phyloP scores from a whole-genome alignment of 2,888 invertebrate species.

The Microdon myrmicae region DNA sequence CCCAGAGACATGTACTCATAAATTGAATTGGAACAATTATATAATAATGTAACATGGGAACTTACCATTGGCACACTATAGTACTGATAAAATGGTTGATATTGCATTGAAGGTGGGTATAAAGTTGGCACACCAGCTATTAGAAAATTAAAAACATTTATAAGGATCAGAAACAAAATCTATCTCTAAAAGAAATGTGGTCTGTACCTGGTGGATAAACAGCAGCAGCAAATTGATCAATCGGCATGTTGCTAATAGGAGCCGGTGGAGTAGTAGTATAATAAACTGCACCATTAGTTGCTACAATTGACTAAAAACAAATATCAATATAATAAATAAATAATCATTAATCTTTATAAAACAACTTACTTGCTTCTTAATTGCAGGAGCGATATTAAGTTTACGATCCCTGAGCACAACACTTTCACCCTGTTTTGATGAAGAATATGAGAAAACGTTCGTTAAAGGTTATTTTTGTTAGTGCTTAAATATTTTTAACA shows the following conservation, averaged over 20 bases:
- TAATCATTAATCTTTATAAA: not conserved
- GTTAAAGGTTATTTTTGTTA: no score
- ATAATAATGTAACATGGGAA: constrained; percentile 1
- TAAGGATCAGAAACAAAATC: constrained; percentile 52
- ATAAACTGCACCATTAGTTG: constrained; percentile 68
- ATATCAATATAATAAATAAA: constrained; percentile 30
- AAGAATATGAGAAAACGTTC: constrained; percentile 42
- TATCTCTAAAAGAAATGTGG: constrained; percentile 20
- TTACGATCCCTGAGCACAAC: constrained; percentile 82
- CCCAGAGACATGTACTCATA: no score
- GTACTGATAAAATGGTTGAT: constrained; percentile 68
- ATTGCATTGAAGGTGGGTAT: constrained; percentile 69
- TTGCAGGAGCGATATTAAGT: constrained; percentile 86
- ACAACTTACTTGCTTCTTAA: constrained; percentile 78
- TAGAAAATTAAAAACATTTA: constrained; percentile 64
- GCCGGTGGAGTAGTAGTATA: constrained; percentile 67
- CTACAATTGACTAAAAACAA: constrained; percentile 64
- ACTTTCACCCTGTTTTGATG: constrained; percentile 72
- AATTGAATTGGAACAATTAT: not conserved
- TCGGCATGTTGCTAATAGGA: constrained; percentile 67
- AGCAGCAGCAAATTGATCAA: constrained; percentile 68
- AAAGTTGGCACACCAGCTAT: constrained; percentile 67
- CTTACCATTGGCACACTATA: constrained; percentile 68
- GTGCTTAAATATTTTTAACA: constrained; percentile 41
- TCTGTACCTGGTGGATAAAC: constrained; percentile 67